Conservation (phyloP, 2,797 vertebrate species). For the Balearica regulorum region DNA sequence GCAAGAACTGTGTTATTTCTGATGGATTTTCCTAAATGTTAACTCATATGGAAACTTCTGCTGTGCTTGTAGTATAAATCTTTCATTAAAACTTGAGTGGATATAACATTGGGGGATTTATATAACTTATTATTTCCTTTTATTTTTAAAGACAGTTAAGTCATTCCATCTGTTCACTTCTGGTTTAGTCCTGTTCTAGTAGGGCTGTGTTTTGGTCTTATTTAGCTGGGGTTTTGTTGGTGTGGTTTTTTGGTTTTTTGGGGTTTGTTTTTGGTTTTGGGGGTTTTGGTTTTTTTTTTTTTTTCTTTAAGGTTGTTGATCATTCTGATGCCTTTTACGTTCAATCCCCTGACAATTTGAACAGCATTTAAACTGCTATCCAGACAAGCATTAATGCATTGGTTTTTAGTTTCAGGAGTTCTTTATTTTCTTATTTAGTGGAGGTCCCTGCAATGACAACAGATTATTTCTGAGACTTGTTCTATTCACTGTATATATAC, state of each 20-base stretch:
- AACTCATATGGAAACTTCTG: neutral
- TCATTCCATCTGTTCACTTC: constrained; percentile 19
- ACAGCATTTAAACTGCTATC: neutral
- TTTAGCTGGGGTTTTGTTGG: neutral
- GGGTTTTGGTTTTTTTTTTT: neutral
- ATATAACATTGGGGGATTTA: neutral
- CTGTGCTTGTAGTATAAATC: neutral
- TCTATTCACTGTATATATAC: neutral
- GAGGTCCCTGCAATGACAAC: neutral
- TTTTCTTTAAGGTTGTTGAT: neutral
- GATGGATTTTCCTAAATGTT: neutral
- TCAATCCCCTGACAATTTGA: neutral
- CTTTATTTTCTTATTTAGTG: neutral
- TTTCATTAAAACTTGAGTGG: neutral
- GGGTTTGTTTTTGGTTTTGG: neutral
- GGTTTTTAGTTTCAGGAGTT: neutral
- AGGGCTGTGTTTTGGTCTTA: neutral
- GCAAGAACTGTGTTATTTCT: neutral
- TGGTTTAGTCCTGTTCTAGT: neutral
- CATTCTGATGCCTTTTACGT: neutral
- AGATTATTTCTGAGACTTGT: neutral
- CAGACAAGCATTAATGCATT: neutral
- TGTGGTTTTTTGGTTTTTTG: too few species aligned
- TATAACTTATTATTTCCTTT: constrained; percentile 19
- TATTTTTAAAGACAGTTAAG: constrained; percentile 16